Evolutionary conservation across 2,113 vertebrate genomes (phyloP).

Genomic region (Rafetus swinhoei): DNA sequence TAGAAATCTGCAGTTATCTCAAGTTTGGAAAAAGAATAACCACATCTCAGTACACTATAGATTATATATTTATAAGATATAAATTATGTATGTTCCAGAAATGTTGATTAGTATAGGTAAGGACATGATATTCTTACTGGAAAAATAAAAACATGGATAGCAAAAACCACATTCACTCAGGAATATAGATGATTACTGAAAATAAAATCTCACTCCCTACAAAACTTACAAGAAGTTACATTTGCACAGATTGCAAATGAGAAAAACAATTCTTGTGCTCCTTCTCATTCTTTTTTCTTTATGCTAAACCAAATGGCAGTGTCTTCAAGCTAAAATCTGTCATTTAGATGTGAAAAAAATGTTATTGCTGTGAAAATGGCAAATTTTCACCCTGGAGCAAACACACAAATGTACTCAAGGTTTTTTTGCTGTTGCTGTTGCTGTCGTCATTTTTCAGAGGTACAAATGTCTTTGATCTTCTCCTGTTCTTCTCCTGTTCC

Average conservation of each 20-base stretch:
- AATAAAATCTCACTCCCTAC: not conserved
- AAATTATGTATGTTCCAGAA: not conserved
- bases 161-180: not conserved
- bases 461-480: not conserved
- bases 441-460: not conserved
- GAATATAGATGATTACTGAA: not conserved
- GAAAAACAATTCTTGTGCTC: not conserved
- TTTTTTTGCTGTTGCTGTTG: too few species aligned
- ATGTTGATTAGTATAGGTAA: not conserved
- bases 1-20: not conserved
- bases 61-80: not conserved
- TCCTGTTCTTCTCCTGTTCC: too few species aligned
- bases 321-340: not conserved
- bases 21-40: accelerated
- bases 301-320: not conserved
- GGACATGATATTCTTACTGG: not conserved
- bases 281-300: not conserved
- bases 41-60: not conserved
- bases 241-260: not conserved
- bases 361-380: not conserved
- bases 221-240: not conserved
- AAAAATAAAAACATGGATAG: not conserved
- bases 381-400: not conserved
- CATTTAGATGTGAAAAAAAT: not conserved
- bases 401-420: not conserved